phyloP scores from a whole-genome alignment of 2,797 vertebrate genomes.

The Liasis olivaceus region DNA sequence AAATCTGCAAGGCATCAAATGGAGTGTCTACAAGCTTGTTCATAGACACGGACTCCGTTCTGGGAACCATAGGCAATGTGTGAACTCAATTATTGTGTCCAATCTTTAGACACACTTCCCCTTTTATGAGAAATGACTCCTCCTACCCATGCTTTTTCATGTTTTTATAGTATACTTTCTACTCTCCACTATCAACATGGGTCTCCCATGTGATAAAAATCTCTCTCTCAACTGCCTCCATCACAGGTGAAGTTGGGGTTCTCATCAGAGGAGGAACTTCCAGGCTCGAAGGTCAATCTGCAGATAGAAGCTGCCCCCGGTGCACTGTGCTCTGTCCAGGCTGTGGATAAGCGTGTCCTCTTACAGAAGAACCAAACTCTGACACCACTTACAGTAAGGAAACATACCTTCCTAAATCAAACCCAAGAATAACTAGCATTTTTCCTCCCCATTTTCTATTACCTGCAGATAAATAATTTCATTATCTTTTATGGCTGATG shows the following conservation, averaged over 20 bases:
- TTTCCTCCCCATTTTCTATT: not conserved
- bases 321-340: slow-evolving; percentile 83
- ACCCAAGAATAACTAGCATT: not conserved
- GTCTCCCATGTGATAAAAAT: not conserved
- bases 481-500: not conserved
- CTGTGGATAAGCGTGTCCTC: slow-evolving; percentile 84
- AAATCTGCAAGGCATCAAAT: not conserved
- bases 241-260: slow-evolving; percentile 83
- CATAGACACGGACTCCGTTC: not conserved
- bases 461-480: not conserved
- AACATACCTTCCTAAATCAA: accelerated
- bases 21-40: not conserved
- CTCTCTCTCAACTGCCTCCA: not conserved
- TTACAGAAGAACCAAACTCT: slow-evolving; percentile 72
- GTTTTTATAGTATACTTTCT: too few species aligned
- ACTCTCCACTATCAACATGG: too few species aligned
- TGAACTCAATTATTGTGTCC: not conserved
- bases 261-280: slow-evolving; percentile 74
- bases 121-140: not conserved
- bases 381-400: slow-evolving; percentile 72
- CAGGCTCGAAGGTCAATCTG: slow-evolving; percentile 73
- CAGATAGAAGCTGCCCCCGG: slow-evolving; percentile 76
- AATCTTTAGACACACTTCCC: not conserved
- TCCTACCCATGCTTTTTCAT: not conserved
- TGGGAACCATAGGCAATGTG: too few species aligned